Percentiles rank a stretch among this genome's conserved stretches.
Conservation (phyloP, 1,140 invertebrate genomes). For the Hylaeus anthracinus region DNA sequence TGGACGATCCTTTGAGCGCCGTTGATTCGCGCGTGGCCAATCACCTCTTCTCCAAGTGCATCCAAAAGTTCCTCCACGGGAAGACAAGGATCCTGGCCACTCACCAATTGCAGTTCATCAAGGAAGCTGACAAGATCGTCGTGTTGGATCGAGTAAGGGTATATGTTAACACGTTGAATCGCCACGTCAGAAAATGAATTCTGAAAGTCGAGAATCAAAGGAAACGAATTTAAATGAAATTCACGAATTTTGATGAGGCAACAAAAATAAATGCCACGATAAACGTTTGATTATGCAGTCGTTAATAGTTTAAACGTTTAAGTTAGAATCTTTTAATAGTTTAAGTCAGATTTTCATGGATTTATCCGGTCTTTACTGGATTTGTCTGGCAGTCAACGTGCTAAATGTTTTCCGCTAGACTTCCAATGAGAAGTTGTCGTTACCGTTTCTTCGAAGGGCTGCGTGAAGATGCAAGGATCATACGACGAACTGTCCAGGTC, state of each 20-base stretch:
- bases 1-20: conserved; percentile 91
- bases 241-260: no score
- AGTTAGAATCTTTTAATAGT: no score
- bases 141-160: conserved; percentile 87
- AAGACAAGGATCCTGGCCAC: conserved; percentile 91
- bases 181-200: no score
- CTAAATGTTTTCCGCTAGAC: neutral
- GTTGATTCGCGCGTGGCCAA: conserved; percentile 86
- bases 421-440: neutral
- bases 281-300: no score
- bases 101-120: conserved; percentile 91
- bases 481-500: conserved; percentile 81
- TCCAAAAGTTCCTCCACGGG: conserved; percentile 79
- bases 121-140: conserved; percentile 88
- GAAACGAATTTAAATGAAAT: no score
- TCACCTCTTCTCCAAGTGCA: conserved; percentile 86
- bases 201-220: no score
- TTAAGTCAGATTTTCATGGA: no score
- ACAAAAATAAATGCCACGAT: no score
- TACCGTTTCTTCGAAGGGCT: conserved; percentile 77
- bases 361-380: no score
- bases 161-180: neutral
- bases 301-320: no score
- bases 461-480: conserved; percentile 81
- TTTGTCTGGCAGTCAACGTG: no score